These are phyloP conservation scores for Ormia ochracea DNA, from an alignment of 2,888 invertebrate species.

Conservation along the genomic window DNA sequence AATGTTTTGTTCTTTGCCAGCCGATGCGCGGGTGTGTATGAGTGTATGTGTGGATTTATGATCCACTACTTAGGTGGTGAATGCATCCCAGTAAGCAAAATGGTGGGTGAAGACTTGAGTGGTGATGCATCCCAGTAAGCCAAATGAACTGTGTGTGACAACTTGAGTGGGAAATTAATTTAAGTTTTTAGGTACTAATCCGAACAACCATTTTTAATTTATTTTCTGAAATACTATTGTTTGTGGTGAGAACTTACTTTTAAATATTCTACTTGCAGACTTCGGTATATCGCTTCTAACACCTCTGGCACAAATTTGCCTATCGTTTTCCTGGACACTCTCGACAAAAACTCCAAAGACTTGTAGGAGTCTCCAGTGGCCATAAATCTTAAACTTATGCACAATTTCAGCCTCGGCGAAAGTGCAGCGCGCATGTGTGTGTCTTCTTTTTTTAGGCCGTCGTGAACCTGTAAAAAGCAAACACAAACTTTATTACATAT, in stretches of 20 bases:
- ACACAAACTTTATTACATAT: too few relatives aligned
- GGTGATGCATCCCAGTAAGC: too few relatives aligned
- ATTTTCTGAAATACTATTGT: neutral
- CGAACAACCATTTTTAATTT: neutral
- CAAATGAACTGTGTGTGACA: too few relatives aligned
- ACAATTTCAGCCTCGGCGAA: neutral
- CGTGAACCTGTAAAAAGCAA: too few relatives aligned
- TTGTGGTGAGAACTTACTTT: neutral
- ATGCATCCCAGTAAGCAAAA: too few relatives aligned
- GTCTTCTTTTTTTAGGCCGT: neutral
- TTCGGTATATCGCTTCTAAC: neutral
- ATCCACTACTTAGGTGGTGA: too few relatives aligned
- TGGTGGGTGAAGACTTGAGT: too few relatives aligned
- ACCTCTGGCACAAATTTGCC: conserved; percentile 17
- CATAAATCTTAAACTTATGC: neutral
- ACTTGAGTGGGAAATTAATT: too few relatives aligned
- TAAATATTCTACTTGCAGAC: neutral
- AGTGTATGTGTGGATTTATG: too few relatives aligned
- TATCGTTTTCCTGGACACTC: conserved; percentile 28
- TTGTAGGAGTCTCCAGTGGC: conserved; percentile 11
- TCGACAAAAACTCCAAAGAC: conserved; percentile 30
- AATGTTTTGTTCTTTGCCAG: too few relatives aligned
- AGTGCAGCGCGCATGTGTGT: conserved; percentile 2
- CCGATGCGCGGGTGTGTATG: too few relatives aligned
- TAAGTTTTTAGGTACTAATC: too few relatives aligned